Evolutionary conservation across 2,888 invertebrate species (phyloP), one percentile per base, ranked within the genome.

Genomic region (Eilema griseolum): DNA sequence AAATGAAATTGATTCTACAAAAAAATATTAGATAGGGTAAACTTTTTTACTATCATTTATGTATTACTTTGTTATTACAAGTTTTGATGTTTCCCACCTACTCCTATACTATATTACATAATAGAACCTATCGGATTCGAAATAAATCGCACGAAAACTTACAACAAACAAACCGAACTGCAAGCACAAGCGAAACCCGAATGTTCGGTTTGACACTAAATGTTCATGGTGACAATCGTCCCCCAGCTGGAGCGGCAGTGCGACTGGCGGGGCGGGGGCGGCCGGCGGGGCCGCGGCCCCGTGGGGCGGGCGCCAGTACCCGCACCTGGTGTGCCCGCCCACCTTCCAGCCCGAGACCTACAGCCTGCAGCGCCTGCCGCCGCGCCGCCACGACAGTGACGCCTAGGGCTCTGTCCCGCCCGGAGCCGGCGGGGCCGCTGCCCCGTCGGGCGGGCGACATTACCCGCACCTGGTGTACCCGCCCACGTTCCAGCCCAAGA

Each of bases 301-400:
- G 52, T 52, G 52, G 52, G 59, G 59, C 14, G 60, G 59, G 46
- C 72, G 79, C 72, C 93, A 91, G 84, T 98, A 98, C 93, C 97
- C 98, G 70, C 97, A 97, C 85, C 96, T 98, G 92, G 97, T 97
- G 92, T 98, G 98, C 90, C 98, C 98, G 63, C 98, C 98, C 64
- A 97, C 98, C 52, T 98, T 98, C 93, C 97, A 98, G 90, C 96
- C 98, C 0, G 98, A 98, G 92, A 97, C 97, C 0, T 98, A 98
- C 92, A 97, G 97, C 66, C 96, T 98, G 71, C 96, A 96, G 61
- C 81, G 71, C 64, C 79, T 70, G 66, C 78, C 81, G 70, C 75
- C 77, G 64, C 71, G 77, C 60, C 66, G 64, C 60, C 23, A 65
- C 52, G 69, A 60, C 65, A 26, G 41, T 56, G 60, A 46, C 78